These are phyloP conservation scores for Cyclina sinensis DNA, from an alignment of 1,140 invertebrate species.

Conservation along the genomic window DNA sequence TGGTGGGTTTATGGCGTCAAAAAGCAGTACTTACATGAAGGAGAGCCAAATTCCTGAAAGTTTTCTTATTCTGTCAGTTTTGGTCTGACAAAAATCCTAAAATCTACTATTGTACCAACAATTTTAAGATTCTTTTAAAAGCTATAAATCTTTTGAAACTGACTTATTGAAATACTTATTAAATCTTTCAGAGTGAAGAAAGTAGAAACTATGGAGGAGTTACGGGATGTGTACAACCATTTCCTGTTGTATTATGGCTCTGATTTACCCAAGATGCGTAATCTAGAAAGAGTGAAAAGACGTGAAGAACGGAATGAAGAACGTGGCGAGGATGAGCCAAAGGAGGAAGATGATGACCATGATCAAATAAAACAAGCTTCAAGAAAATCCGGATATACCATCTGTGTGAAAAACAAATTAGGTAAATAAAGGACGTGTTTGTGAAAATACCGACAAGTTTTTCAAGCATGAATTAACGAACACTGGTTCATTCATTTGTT, in stretches of 20 bases:
- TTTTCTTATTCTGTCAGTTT: no score
- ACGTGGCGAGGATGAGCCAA: slow-evolving; percentile 81
- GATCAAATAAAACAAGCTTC: slow-evolving; percentile 93
- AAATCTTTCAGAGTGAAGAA: slow-evolving; percentile 85
- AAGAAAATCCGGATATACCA: slow-evolving; percentile 94
- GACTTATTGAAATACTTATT: no score
- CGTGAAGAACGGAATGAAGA: slow-evolving; percentile 75
- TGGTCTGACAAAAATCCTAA: no score
- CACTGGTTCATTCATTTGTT: no score
- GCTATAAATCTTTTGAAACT: background rate
- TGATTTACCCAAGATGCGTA: slow-evolving; percentile 95
- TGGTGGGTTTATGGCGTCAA: no score
- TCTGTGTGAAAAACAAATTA: slow-evolving; percentile 95
- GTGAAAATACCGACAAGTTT: no score
- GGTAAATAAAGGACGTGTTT: slow-evolving; percentile 85
- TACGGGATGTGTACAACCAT: slow-evolving; percentile 97
- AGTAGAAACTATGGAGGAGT: slow-evolving; percentile 95
- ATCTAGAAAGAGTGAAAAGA: slow-evolving; percentile 88
- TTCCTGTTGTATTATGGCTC: slow-evolving; percentile 97
- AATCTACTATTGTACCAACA: no score
- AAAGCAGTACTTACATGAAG: no score
- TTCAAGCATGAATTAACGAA: no score
- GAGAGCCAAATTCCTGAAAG: no score
- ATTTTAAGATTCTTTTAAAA: background rate
- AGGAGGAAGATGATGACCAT: slow-evolving; percentile 88